Evolutionary conservation across 2,797 vertebrate species (phyloP).

Genomic region (Hephaestus fuliginosus): DNA sequence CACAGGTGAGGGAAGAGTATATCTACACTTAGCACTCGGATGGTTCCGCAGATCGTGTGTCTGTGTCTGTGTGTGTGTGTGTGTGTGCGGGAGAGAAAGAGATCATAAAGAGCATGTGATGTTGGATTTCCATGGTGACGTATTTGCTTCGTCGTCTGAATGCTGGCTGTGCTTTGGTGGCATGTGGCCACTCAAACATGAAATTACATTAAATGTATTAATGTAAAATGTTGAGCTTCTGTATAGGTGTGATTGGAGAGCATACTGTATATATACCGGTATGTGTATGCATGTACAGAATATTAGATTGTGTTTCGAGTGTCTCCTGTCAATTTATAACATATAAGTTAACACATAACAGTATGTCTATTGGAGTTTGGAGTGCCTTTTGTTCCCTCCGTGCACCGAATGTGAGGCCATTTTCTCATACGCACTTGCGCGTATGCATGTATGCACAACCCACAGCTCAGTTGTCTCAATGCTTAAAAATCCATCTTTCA

Average conservation of each 20-base stretch:
- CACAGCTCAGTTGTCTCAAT: neutral
- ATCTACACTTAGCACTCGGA: conserved; percentile 47
- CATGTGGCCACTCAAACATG: conserved; percentile 50
- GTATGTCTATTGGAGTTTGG: neutral
- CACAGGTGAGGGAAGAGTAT: conserved; percentile 50
- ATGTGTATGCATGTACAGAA: conserved; percentile 32
- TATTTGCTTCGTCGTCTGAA: conserved; percentile 29
- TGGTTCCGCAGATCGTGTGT: conserved; percentile 44
- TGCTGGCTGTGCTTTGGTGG: conserved; percentile 14
- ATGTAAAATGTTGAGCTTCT: conserved; percentile 30
- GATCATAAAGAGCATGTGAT: conserved; percentile 16
- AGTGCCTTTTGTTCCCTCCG: neutral
- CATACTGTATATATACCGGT: no score
- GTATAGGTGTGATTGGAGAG: conserved; percentile 9
- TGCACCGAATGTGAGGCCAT: neutral
- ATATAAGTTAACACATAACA: neutral
- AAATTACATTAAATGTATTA: conserved; percentile 57
- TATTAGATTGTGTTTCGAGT: conserved; percentile 30
- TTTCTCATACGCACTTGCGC: neutral
- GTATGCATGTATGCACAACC: neutral
- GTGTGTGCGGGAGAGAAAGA: conserved; percentile 5
- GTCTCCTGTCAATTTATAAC: conserved; percentile 7
- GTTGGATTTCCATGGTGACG: conserved; percentile 6
- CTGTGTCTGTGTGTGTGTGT: conserved; percentile 9
- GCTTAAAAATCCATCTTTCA: neutral